Base-by-base conservation (phyloP, 2,888 invertebrate species). In the Philaethria dido region DNA sequence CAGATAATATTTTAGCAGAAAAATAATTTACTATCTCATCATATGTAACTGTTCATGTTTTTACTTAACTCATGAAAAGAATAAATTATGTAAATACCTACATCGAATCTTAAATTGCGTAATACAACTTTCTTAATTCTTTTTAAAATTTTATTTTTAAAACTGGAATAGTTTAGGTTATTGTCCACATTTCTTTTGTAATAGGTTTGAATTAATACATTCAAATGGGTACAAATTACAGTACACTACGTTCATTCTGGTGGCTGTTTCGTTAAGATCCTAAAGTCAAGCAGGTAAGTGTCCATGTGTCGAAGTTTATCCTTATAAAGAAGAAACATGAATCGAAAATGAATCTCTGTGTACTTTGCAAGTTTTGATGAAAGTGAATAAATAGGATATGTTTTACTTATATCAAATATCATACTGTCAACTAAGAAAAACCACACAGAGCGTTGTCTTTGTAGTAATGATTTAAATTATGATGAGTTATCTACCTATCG, bases 401-500 rank as follows among this genome's bases (percentile, higher is more conserved):
- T 3, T 13, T 39, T 39, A 39, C 13, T 13, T 2, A 33, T 39
- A 33, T 33, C n/a, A 8, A 8, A 8, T 33, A 33, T 33, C 9
- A 33, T 33, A 8, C 5, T 33, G 33, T 33, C 5, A 33, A 3
- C 4, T 33, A 8, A 33, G 33, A 33, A 25, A 25, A 25, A 33
- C 33, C 9, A 33, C 9, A 33, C 33, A 8, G 33, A 33, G 9
- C 1, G 33, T 33, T 33, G 1, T 33, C 9, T 33, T 29, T 29
- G 3, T 29, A 29, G 29, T 29, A 29, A 36, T 36, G 9, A 9
- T 36, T 36, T 67, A 85, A 88, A 82, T 82, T 82, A 84, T 83
- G 86, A 86, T 85, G 84, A 83, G 84, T 83, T 85, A n/a, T n/a
- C n/a, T n/a, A n/a, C n/a, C n/a, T n/a, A 83, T 84, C 82, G 83